A percentile compares a stretch with the other conserved stretches of the same genome.
phyloP scores from a whole-genome alignment of 2,797 vertebrate genomes.

The Centroberyx gerrardi region DNA sequence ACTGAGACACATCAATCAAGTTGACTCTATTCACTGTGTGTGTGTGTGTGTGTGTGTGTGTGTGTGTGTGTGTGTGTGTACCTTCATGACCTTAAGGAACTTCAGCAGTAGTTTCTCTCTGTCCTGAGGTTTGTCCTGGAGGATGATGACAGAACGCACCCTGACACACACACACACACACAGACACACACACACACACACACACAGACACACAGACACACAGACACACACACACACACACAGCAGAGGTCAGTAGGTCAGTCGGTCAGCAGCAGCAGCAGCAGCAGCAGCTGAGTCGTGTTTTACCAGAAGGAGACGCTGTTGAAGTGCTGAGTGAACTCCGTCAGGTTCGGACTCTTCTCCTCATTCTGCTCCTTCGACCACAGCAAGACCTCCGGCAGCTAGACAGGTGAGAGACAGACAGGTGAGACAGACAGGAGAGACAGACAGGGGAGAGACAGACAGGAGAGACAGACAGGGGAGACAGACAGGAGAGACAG shows the following conservation, averaged over 20 bases:
- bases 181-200: conserved; percentile 13
- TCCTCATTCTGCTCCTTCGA: conserved; percentile 94
- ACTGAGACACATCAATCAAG: background rate
- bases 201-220: conserved; percentile 16
- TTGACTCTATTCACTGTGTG: too few relatives aligned
- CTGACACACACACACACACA: conserved; percentile 71
- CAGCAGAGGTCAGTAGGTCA: background rate
- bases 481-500: too few relatives aligned
- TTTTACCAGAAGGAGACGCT: conserved; percentile 95
- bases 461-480: background rate
- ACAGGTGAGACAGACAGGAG: background rate
- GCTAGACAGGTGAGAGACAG: conserved; percentile 74
- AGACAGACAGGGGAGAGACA: too few relatives aligned
- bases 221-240: conserved; percentile 8
- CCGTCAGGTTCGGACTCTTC: conserved; percentile 91
- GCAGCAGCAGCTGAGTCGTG: background rate
- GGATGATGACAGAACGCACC: conserved; percentile 96
- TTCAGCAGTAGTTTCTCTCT: conserved; percentile 93
- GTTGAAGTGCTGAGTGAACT: conserved; percentile 97
- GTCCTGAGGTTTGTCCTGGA: conserved; percentile 95
- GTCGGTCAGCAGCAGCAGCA: too few relatives aligned
- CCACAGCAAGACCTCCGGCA: conserved; percentile 91
- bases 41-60: background rate
- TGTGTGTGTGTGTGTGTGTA: conserved; percentile 57
- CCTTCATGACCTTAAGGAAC: conserved; percentile 98